Conservation (phyloP, 2,888 invertebrate species). For the Cryptosula pallasiana region DNA sequence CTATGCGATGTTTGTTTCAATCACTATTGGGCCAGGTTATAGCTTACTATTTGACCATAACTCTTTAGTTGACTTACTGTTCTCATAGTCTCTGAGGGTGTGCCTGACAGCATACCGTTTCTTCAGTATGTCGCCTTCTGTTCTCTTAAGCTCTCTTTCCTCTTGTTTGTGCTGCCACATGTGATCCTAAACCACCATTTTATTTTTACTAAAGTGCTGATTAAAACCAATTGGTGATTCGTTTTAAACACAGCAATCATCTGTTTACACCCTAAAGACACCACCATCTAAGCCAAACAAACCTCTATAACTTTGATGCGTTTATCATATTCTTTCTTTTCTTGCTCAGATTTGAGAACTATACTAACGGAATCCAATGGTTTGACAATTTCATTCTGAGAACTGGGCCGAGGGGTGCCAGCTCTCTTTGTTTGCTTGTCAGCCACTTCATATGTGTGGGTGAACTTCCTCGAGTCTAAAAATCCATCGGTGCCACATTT, state of each 20-base stretch:
- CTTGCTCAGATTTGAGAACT: conserved; percentile 35
- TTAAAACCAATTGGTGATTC: too few relatives aligned
- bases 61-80: conserved; percentile 34
- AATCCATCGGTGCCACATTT: conserved; percentile 47
- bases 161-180: conserved; percentile 53
- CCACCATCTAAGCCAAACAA: too few relatives aligned
- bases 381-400: conserved; percentile 20
- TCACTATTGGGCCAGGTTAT: too few relatives aligned
- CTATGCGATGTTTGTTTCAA: too few relatives aligned
- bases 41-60: too few relatives aligned
- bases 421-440: conserved; percentile 26
- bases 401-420: conserved; percentile 28
- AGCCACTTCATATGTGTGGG: conserved; percentile 33
- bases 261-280: too few relatives aligned
- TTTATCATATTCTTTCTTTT: conserved; percentile 42
- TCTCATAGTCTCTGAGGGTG: conserved; percentile 47
- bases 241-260: too few relatives aligned
- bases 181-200: too few relatives aligned
- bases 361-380: conserved; percentile 36
- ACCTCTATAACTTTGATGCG: conserved; percentile 49
- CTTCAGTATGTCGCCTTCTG: conserved; percentile 50
- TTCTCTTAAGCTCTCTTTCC: conserved; percentile 46
- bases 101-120: conserved; percentile 46
- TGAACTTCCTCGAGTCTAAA: conserved; percentile 41
- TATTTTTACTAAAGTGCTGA: too few relatives aligned